Conservation (phyloP, 1,140 invertebrate species). For the Drosophila leontia region DNA sequence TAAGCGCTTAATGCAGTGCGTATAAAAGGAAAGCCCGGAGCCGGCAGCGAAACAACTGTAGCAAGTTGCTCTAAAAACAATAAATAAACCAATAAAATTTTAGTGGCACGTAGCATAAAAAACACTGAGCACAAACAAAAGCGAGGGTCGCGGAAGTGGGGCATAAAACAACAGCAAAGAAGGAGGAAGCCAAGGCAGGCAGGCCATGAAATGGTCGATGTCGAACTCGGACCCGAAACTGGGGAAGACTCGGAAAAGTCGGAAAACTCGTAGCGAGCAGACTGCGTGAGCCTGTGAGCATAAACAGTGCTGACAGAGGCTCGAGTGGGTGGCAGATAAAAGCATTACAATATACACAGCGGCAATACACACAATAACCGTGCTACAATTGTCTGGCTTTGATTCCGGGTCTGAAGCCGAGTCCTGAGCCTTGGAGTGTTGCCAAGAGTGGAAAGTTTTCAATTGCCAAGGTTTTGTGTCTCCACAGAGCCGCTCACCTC, state of each 20-base stretch:
- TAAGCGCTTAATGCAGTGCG: constrained; percentile 47
- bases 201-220: constrained; percentile 47
- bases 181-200: constrained; percentile 15
- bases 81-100: constrained; percentile 78
- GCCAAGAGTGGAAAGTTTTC: constrained; percentile 65
- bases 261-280: constrained; percentile 10
- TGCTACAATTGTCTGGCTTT: constrained; percentile 55
- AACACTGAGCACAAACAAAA: constrained; percentile 41
- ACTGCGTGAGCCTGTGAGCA: constrained; percentile 41
- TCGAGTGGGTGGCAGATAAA: constrained; percentile 28
- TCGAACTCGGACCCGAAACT: constrained; percentile 22
- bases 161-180: constrained; percentile 47
- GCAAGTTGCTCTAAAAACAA: constrained; percentile 65
- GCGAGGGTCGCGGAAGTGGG: constrained; percentile 20
- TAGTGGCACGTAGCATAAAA: constrained; percentile 66
- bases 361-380: constrained; percentile 43
- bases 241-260: constrained; percentile 6
- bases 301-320: constrained; percentile 40
- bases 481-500: constrained; percentile 24
- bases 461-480: constrained; percentile 53
- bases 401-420: constrained; percentile 10
- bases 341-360: constrained; percentile 38
- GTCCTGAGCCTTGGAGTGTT: constrained; percentile 37
- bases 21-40: constrained; percentile 16
- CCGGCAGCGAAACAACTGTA: constrained; percentile 35